Evolutionary conservation across 2,113 vertebrate genomes (phyloP), one percentile per base, ranked within the genome.

Genomic region (Phylloscopus trochiloides): DNA sequence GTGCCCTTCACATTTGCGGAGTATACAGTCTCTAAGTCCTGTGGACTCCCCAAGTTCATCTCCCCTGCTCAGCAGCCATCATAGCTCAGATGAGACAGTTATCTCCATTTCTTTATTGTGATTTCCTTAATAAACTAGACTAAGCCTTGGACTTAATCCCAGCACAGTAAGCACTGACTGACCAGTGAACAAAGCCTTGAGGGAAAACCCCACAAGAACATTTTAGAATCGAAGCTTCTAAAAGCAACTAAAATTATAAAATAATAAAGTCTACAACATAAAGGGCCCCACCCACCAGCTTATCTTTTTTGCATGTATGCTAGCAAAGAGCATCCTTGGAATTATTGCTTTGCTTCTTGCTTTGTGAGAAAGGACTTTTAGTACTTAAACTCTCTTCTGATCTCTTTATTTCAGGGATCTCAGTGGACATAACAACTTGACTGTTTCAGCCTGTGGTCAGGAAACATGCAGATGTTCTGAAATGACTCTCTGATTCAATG

Each of bases 381-480:
- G 25, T 34, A 77, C 29, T 75, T 62, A 26, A 77, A 43, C 55
- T 91, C 21, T 83, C 25, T 93, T 61, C 77, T 59, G 57, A 32
- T 89, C 7, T 77, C 36, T 74, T 81, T 51, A 66, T 86, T 92
- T 88, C 34, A 83, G 34, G 38, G 50, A 54, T 50, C 18, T 79
- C 3, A 2, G 1, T 17, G 55, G 57, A 57, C 38, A 79, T 68
- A 91, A 88, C 38, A 77, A 47, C 34, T 59, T 29, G 14, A 3
- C 26, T 51, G 9, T 40, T 95, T 81, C 79, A 92, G 43, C 28
- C 61, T 43, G 29, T 61, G 63, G 14, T 81, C 63, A 77, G 82
- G n/a, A 94, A 90, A 83, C 7, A 54, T 32, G n/a, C 62, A 93
- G 88, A 65, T 90, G 67, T 90, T 79, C 74, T 86, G 88, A 80